These are phyloP conservation scores for Eunapius fragilis DNA, from an alignment of 37 sponge, comb jelly and placozoan species.

Conservation along the genomic window DNA sequence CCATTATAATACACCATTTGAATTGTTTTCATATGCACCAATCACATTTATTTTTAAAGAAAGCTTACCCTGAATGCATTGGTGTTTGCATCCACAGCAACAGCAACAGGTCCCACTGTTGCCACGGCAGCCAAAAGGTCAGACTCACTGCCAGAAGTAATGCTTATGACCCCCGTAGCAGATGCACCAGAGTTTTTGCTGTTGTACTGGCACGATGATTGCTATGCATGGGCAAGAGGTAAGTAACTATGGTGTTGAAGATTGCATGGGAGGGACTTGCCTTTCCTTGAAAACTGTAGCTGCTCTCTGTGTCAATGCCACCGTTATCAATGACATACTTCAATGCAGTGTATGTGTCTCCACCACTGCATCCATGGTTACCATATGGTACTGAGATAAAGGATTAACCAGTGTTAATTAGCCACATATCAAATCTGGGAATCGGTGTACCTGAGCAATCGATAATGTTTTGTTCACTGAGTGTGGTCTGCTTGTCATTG, in stretches of 20 bases:
- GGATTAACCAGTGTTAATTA: neutral
- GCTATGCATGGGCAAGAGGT: conserved; percentile 1
- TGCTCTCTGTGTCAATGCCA: conserved; percentile 79
- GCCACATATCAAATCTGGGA: neutral
- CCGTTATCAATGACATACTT: conserved; percentile 78
- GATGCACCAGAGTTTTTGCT: conserved; percentile 44
- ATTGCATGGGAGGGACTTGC: conserved; percentile 21
- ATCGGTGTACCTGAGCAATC: conserved; percentile 73
- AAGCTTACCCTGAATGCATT: conserved; percentile 69
- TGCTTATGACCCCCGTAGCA: conserved; percentile 43
- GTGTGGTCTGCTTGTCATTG: conserved; percentile 60
- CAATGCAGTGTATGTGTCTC: conserved; percentile 62
- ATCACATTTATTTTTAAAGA: neutral
- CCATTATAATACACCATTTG: no score
- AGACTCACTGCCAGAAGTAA: conserved; percentile 64
- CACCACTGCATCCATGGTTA: conserved; percentile 86
- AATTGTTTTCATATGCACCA: no score
- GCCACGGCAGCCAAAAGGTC: conserved; percentile 82
- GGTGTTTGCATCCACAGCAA: conserved; percentile 75
- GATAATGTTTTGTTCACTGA: conserved; percentile 89
- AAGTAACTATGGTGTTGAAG: neutral
- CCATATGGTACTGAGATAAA: conserved; percentile 50
- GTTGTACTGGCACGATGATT: conserved; percentile 61
- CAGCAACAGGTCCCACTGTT: conserved; percentile 82
- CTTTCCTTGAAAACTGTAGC: conserved; percentile 74